These are phyloP conservation scores for Syngnathus rostellatus DNA, from an alignment of 2,797 vertebrate species.

Conservation along the genomic window DNA sequence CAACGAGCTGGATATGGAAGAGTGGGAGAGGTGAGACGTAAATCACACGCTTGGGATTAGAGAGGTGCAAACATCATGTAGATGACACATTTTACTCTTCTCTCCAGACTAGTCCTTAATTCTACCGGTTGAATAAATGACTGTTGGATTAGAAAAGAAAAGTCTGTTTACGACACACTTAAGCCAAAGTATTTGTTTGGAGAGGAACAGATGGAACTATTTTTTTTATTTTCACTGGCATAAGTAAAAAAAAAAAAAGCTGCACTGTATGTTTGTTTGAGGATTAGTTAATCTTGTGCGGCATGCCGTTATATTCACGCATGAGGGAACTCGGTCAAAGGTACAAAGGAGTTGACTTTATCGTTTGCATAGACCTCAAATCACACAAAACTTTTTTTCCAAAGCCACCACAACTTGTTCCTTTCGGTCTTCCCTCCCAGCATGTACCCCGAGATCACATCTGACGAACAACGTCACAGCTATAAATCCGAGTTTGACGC, in stretches of 20 bases:
- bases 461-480: constrained; percentile 65
- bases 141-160: constrained; percentile 23
- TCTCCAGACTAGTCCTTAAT: constrained; percentile 42
- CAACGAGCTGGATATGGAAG: constrained; percentile 69
- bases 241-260: constrained; percentile 8
- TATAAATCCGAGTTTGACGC: constrained; percentile 81
- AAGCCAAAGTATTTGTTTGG: not conserved
- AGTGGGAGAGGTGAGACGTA: constrained; percentile 66
- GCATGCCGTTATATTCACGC: constrained; percentile 39
- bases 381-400: not conserved
- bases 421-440: constrained; percentile 43
- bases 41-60: constrained; percentile 22
- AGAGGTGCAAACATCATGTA: constrained; percentile 9
- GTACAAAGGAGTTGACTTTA: constrained; percentile 30
- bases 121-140: constrained; percentile 21
- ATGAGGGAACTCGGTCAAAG: constrained; percentile 60
- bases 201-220: not conserved
- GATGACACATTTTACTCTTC: constrained; percentile 30
- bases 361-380: not conserved
- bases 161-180: constrained; percentile 1
- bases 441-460: constrained; percentile 73
- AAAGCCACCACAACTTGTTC: not conserved
- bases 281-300: constrained; percentile 55
- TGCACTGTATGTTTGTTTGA: constrained; percentile 14
- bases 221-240: not conserved